Conservation (phyloP, 2,113 vertebrate genomes). For the Mus spicilegus region DNA sequence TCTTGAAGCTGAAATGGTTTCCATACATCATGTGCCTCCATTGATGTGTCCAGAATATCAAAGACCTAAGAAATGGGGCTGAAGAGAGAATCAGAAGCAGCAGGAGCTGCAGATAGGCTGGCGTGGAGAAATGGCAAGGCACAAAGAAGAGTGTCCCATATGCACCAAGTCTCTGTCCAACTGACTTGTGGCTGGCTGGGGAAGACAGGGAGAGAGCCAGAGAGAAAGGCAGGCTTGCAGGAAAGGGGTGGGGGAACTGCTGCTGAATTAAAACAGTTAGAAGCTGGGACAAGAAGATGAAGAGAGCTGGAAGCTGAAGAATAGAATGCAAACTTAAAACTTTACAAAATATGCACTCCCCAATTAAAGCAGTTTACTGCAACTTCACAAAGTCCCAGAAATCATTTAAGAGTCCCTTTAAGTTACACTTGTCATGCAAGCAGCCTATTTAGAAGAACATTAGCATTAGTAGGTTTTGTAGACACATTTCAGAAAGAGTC, state of each 20-base stretch:
- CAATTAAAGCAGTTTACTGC: constrained; percentile 28
- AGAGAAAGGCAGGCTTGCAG: not conserved
- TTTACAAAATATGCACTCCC: not conserved
- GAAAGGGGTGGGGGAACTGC: not conserved
- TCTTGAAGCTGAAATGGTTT: constrained; percentile 60
- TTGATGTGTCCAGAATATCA: constrained; percentile 17
- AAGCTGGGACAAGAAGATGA: not conserved
- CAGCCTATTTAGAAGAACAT: not conserved
- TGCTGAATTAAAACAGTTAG: constrained; percentile 15
- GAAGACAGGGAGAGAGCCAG: constrained; percentile 15
- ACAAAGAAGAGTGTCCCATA: not conserved
- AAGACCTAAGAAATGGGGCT: constrained; percentile 24
- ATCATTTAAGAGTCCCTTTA: constrained; percentile 53
- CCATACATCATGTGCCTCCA: constrained; percentile 3
- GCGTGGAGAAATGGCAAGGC: not conserved
- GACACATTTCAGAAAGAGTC: constrained; percentile 43
- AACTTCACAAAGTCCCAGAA: constrained; percentile 45
- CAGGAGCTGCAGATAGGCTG: not conserved
- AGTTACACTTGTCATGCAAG: not conserved
- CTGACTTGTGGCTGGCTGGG: not conserved
- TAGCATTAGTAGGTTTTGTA: constrained; percentile 45
- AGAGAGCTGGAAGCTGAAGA: constrained; percentile 35
- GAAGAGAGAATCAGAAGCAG: not conserved
- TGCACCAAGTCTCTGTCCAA: not conserved
- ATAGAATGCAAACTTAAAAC: constrained; percentile 52